Percentiles rank a stretch among this genome's conserved stretches.
phyloP scores from a whole-genome alignment of 2,113 vertebrate genomes.

The Erpornis zantholeuca region DNA sequence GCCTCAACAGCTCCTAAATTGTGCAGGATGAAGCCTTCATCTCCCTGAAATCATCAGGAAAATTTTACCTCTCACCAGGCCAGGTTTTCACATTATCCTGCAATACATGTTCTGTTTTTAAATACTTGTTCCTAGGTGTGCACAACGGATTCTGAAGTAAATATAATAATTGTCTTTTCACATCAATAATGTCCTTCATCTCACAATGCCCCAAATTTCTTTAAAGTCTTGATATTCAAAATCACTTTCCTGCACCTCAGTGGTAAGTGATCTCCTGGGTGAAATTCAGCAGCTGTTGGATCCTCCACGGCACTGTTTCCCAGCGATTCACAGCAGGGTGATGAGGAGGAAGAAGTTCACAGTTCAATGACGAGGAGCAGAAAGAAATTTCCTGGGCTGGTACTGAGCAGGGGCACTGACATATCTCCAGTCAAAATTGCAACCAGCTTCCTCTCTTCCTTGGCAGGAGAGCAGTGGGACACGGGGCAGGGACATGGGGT shows the following conservation, averaged over 20 bases:
- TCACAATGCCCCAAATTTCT: background rate
- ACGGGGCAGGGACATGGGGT: background rate
- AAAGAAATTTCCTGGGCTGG: background rate
- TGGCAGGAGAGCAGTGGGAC: background rate
- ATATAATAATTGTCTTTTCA: background rate
- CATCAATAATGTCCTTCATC: background rate
- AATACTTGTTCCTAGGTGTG: background rate
- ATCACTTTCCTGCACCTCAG: background rate
- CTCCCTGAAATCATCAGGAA: background rate
- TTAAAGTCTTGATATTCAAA: conserved; percentile 1
- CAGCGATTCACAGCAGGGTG: background rate
- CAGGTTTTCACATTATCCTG: background rate
- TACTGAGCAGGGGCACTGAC: background rate
- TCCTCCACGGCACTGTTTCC: background rate
- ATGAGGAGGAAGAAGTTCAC: background rate
- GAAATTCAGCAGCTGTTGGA: conserved; percentile 13
- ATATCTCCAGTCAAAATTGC: background rate
- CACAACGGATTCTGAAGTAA: background rate
- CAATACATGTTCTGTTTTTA: background rate
- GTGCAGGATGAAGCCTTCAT: background rate
- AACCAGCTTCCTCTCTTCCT: background rate
- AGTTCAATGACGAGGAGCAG: background rate
- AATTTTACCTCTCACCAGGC: background rate
- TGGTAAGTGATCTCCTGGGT: background rate
- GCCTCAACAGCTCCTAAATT: background rate